Conservation (phyloP, 2,888 invertebrate genomes). For the Megaustenia siamemsis region DNA sequence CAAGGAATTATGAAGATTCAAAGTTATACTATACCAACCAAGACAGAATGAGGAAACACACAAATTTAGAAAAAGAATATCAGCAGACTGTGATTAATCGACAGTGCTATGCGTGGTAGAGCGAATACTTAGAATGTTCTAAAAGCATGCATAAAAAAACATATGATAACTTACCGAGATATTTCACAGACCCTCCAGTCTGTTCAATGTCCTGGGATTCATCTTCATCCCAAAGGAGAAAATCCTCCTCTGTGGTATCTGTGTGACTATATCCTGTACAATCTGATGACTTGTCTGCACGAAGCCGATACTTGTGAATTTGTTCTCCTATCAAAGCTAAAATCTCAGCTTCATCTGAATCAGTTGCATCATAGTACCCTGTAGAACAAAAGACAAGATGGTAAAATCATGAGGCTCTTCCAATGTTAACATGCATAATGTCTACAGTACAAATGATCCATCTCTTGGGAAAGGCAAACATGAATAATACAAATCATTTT, state of each 20-base stretch:
- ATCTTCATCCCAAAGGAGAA: conserved; percentile 84
- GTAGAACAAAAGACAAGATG: conserved; percentile 79
- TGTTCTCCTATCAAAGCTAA: conserved; percentile 96
- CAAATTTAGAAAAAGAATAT: too few relatives aligned
- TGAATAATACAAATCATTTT: too few relatives aligned
- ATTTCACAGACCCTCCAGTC: conserved; percentile 96
- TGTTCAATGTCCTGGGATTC: conserved; percentile 90
- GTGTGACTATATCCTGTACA: conserved; percentile 91
- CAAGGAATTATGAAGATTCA: too few relatives aligned
- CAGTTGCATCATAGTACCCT: conserved; percentile 95
- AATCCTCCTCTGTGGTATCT: conserved; percentile 86
- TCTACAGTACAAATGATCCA: too few relatives aligned
- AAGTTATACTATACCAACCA: too few relatives aligned
- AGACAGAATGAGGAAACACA: too few relatives aligned
- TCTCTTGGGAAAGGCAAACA: too few relatives aligned
- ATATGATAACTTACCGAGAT: conserved; percentile 90
- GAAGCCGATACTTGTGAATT: conserved; percentile 94
- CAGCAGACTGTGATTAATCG: too few relatives aligned
- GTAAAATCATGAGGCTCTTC: too few relatives aligned
- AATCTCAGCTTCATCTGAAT: conserved; percentile 96
- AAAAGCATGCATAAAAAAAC: neutral
- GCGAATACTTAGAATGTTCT: neutral
- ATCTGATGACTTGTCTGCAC: conserved; percentile 94
- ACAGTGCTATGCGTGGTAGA: too few relatives aligned
- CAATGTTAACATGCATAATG: too few relatives aligned